Conservation (phyloP, 2,797 vertebrate genomes). For the Anguilla anguilla region DNA sequence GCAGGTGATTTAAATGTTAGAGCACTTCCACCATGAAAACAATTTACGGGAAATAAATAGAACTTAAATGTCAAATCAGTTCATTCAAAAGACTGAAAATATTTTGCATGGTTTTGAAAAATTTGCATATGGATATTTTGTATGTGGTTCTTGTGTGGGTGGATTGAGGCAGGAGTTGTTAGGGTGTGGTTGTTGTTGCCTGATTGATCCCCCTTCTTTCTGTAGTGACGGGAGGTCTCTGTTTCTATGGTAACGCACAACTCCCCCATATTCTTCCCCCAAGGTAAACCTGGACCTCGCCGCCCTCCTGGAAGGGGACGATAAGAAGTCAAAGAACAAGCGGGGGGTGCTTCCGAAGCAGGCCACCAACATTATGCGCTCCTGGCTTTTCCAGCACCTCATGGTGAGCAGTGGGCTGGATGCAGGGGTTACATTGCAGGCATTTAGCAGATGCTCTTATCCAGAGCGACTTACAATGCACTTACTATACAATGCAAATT, state of each 20-base stretch:
- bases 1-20: background rate
- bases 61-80: background rate
- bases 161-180: background rate
- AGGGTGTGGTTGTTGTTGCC: conserved; percentile 58
- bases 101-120: background rate
- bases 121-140: background rate
- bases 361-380: conserved; percentile 99
- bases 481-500: too few species aligned
- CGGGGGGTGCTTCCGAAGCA: conserved; percentile 96
- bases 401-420: conserved; percentile 75
- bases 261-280: conserved; percentile 44
- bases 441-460: too few species aligned
- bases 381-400: conserved; percentile 99
- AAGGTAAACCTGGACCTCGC: conserved; percentile 96
- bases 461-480: too few species aligned
- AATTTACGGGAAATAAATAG: background rate
- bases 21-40: background rate
- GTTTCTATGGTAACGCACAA: conserved; percentile 80
- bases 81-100: background rate
- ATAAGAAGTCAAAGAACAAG: conserved; percentile 99
- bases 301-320: conserved; percentile 92
- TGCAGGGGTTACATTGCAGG: background rate
- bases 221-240: background rate
- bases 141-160: background rate
- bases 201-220: conserved; percentile 72